Percentiles rank a stretch among this genome's conserved stretches.
Evolutionary conservation across 2,888 invertebrate genomes (phyloP).

Genomic region (Ephialtes manifestator): DNA sequence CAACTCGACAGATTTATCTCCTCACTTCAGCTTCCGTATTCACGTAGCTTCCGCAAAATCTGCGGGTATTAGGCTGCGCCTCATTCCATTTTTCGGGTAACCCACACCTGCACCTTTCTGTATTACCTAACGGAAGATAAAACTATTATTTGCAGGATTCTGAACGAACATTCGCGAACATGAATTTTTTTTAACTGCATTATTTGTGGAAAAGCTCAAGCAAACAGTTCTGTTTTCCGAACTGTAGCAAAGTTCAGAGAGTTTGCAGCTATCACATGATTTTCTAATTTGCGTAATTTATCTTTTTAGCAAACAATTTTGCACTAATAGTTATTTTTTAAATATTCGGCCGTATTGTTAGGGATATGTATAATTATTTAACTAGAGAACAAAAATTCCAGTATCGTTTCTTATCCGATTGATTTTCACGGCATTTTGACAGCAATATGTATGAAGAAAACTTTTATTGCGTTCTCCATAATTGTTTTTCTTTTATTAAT

Average conservation of each 20-base stretch:
- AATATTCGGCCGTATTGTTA: too few species aligned
- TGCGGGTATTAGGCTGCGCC: slow-evolving; percentile 27
- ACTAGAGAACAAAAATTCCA: too few species aligned
- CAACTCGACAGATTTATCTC: slow-evolving; percentile 61
- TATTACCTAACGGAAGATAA: slow-evolving; percentile 10
- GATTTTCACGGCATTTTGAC: too few species aligned
- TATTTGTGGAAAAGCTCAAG: too few species aligned
- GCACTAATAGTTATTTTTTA: too few species aligned
- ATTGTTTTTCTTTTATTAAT: too few species aligned
- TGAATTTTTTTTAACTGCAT: neutral
- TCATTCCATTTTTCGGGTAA: slow-evolving; percentile 43
- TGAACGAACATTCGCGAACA: neutral
- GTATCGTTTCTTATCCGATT: too few species aligned
- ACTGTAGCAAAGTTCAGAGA: neutral
- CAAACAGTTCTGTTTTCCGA: neutral
- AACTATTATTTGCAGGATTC: neutral
- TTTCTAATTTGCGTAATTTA: neutral
- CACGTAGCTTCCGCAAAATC: slow-evolving; percentile 48
- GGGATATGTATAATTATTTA: too few species aligned
- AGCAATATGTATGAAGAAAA: too few species aligned
- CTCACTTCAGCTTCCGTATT: slow-evolving; percentile 55
- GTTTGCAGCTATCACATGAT: neutral
- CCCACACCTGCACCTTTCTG: neutral
- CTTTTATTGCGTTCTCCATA: too few species aligned
- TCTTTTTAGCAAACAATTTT: too few species aligned